phyloP scores from a whole-genome alignment of 2,797 vertebrate species.

The Leptoclinus maculatus region DNA sequence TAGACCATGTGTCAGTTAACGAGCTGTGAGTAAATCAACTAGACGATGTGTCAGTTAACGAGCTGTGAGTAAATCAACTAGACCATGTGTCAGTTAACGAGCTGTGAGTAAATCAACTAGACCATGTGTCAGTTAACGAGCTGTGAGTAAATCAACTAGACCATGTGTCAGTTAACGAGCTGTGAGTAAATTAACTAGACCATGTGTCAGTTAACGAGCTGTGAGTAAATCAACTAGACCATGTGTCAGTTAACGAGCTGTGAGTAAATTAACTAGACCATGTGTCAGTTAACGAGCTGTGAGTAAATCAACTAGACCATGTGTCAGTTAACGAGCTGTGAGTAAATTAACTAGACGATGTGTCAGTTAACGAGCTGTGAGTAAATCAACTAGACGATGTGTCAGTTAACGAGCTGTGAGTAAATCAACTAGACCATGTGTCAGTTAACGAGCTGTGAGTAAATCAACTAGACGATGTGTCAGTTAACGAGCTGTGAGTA shows the following conservation, averaged over 20 bases:
- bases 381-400: background rate
- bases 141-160: background rate
- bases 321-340: background rate
- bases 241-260: background rate
- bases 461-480: background rate
- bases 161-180: background rate
- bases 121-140: background rate
- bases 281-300: background rate
- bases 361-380: background rate
- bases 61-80: conserved; percentile 34
- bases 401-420: background rate
- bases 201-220: background rate
- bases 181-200: background rate
- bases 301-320: background rate
- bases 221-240: background rate
- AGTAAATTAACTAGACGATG: too few species aligned
- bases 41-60: background rate
- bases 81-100: background rate
- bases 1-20: background rate
- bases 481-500: background rate
- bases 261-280: background rate
- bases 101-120: background rate
- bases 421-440: conserved; percentile 32
- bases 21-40: background rate
- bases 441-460: background rate